phyloP scores from a whole-genome alignment of 2,113 vertebrate genomes.

The Hippocampus abdominalis region DNA sequence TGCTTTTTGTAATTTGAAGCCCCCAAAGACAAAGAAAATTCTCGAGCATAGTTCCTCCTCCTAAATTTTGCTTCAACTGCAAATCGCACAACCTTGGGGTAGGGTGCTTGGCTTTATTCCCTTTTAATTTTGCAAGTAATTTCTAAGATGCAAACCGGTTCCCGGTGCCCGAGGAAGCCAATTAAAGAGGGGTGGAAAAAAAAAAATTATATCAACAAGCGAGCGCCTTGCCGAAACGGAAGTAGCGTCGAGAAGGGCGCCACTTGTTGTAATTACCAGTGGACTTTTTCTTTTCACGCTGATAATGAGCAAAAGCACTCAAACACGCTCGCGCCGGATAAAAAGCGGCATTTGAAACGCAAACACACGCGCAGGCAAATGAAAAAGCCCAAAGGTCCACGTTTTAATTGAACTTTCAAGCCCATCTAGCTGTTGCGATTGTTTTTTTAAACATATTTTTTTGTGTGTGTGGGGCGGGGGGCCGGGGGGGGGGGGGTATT shows the following conservation, averaged over 20 bases:
- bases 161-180: not conserved
- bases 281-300: conserved; percentile 55
- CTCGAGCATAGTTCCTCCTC: not conserved
- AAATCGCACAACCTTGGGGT: not conserved
- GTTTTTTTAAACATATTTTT: conserved; percentile 12
- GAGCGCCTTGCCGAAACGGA: conserved; percentile 23
- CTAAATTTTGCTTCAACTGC: not conserved
- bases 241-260: not conserved
- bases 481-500: not conserved
- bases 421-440: conserved; percentile 38
- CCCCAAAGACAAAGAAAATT: not conserved
- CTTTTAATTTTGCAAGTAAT: not conserved
- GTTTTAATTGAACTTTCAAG: conserved; percentile 70
- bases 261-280: conserved; percentile 60
- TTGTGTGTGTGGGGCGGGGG: too few species aligned
- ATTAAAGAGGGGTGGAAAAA: not conserved
- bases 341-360: conserved; percentile 4
- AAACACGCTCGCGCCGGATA: conserved; percentile 1
- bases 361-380: conserved; percentile 12
- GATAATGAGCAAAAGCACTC: conserved; percentile 60
- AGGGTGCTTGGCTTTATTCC: not conserved
- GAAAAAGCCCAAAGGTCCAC: conserved; percentile 50
- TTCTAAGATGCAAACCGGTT: not conserved
- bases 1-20: not conserved
- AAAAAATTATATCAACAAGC: not conserved